Base-by-base conservation (phyloP, 2,888 invertebrate genomes). In the Nomada fabriciana region DNA sequence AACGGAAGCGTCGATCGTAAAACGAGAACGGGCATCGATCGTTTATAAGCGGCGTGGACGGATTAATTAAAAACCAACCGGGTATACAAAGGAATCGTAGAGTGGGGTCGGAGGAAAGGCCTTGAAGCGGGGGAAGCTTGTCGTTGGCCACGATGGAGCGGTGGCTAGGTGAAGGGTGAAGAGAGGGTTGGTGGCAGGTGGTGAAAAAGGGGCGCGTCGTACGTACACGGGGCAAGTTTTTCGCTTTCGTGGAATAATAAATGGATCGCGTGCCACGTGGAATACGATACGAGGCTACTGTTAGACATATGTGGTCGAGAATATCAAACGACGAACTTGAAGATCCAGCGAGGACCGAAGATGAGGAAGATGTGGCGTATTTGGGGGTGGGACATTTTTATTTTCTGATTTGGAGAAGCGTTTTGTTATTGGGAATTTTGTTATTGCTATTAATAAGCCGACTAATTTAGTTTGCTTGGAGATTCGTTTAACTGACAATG, bases 1-100 rank as follows among this genome's bases (percentile, higher is more conserved):
- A 76, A 59, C 59, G 60, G 76, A 63, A 65, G 80, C 68, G 70
- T 80, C 68, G 71, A 67, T 68, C 57, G 71, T 67, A 59, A 81
- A 82, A 73, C 77, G 80, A 65, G 80, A 71, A 77, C 80, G 71
- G 80, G 61, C 71, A 82, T 82, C 82, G 82, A 82, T 82, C 80
- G 75, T 55, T 74, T 80, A 80, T 80, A 71, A 80, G 63, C 75
- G 80, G 70, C 71, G 82, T 43, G 80, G 75, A 80, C 80, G 71
- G 82, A 82, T 82, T 82, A 80, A 82, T 82, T 82, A 82, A 82
- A 80, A 82, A 77, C 71, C 36, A 57, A 36, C 63, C 64, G n/a
- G 25, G 50, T 36, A 64, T 50, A 64, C 72, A 77, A 72, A 73
- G 74, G 63, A 64, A 55, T 20, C 23, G 61, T 1, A 25, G 43